Conservation (phyloP, 2,888 invertebrate genomes). For the Lacanobia wlatinum region DNA sequence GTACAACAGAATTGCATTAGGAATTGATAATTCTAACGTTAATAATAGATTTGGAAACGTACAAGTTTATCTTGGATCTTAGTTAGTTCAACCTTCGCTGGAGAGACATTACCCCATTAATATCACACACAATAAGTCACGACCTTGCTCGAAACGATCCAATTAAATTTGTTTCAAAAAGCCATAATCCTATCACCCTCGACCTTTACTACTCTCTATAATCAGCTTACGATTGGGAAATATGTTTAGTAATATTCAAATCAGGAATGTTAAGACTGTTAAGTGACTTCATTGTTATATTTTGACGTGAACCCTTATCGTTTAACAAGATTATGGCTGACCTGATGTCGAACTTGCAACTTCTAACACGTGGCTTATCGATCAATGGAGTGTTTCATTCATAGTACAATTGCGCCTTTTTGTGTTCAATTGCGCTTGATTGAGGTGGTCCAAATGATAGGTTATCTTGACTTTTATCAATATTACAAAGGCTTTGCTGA, state of each 20-base stretch:
- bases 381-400: constrained; percentile 56
- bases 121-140: constrained; percentile 52
- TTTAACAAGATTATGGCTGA: constrained; percentile 68
- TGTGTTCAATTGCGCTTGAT: constrained; percentile 45
- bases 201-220: constrained; percentile 70
- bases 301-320: constrained; percentile 62
- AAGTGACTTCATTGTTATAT: constrained; percentile 57
- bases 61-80: constrained; percentile 27
- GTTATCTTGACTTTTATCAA: constrained; percentile 43
- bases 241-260: constrained; percentile 55
- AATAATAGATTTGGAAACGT: constrained; percentile 36
- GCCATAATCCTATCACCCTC: constrained; percentile 61
- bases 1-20: constrained; percentile 48
- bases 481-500: constrained; percentile 21
- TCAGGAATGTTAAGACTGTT: constrained; percentile 29
- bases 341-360: constrained; percentile 55
- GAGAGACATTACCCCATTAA: constrained; percentile 44
- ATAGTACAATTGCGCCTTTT: constrained; percentile 51
- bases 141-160: constrained; percentile 64
- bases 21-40: constrained; percentile 17
- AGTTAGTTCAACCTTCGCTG: constrained; percentile 30
- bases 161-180: constrained; percentile 69
- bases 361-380: constrained; percentile 50
- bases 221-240: constrained; percentile 62
- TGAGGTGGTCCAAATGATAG: constrained; percentile 31